Base-by-base conservation (phyloP, 2,888 invertebrate species). In the Sussaba pulchella region DNA sequence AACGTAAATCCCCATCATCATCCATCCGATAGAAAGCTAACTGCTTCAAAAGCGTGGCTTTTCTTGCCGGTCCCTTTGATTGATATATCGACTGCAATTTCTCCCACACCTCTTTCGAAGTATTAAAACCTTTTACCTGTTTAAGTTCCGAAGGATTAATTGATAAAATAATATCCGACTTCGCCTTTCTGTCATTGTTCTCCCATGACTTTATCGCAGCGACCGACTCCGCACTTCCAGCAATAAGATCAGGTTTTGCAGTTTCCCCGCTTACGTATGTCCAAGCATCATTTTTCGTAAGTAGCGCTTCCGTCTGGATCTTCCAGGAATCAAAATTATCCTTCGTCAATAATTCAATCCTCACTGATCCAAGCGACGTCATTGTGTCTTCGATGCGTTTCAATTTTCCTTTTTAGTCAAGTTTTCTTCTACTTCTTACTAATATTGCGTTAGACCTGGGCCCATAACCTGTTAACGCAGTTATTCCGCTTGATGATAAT, bases 41-140 rank as follows among this genome's bases (percentile, higher is more conserved):
- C 39, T 88, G 84, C 64, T 92, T 92, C n/a, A 92, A 74, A 2
- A 92, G 77, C 2, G 89, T 91, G 0, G 91, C 92, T 76, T 92
- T 92, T 43, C 89, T 79, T 0, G 91, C 91, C 0, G 91, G 91
- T 2, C 91, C 91, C 52, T 85, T 87, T 10, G 91, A 92, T 80
- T 90, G 87, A 63, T 89, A 90, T 17, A 89, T 90, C 2, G 54
- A 24, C 52, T 91, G 75, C 17, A 93, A 82, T 74, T 87, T 92
- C 1, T 81, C n/a, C 92, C 92, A 93, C 19, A 92, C 82, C 12
- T 88, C 87, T 9, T 84, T 85, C 0, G 91, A 85, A 1, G 90
- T 90, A 2, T 50, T 50, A 45, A 84, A 85, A 21, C 78, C 75
- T 52, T 86, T 85, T 5, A 86, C 63, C 43, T 85, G 81, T 45